Conservation (phyloP, 2,888 invertebrate genomes). For the Calliopum simillimum region DNA sequence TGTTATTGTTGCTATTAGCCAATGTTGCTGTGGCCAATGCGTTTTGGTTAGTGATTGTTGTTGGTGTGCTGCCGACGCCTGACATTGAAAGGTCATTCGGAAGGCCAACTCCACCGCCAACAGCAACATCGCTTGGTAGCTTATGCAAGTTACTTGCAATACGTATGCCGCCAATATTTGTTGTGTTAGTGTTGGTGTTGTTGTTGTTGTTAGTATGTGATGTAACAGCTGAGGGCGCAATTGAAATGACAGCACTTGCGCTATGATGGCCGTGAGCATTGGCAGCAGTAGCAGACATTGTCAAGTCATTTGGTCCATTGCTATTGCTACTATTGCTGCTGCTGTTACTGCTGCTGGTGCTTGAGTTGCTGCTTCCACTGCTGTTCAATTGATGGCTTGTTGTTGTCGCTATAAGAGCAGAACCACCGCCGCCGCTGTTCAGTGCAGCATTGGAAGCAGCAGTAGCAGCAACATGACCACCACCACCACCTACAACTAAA, state of each 20-base stretch:
- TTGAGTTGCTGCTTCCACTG: slow-evolving; percentile 48
- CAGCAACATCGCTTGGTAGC: slow-evolving; percentile 53
- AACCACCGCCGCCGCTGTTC: slow-evolving; percentile 5
- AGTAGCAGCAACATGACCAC: slow-evolving; percentile 41
- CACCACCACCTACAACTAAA: slow-evolving; percentile 36
- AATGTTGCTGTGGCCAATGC: slow-evolving; percentile 42
- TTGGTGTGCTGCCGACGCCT: slow-evolving; percentile 7
- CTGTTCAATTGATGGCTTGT: slow-evolving; percentile 47
- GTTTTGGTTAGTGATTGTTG: slow-evolving; percentile 33
- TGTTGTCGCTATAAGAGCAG: slow-evolving; percentile 48
- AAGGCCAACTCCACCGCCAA: slow-evolving; percentile 34
- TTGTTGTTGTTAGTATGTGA: slow-evolving; percentile 43
- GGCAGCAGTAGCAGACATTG: slow-evolving; percentile 50
- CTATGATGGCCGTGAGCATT: background rate
- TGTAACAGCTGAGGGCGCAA: slow-evolving; percentile 44
- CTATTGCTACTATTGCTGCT: slow-evolving; percentile 45
- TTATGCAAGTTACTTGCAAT: slow-evolving; percentile 65
- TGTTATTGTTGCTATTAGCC: slow-evolving; percentile 32
- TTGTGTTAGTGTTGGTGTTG: slow-evolving; percentile 40
- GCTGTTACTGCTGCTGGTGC: slow-evolving; percentile 48
- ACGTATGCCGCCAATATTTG: slow-evolving; percentile 59
- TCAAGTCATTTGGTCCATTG: slow-evolving; percentile 60
- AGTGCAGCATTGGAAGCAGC: slow-evolving; percentile 11
- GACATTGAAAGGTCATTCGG: slow-evolving; percentile 32
- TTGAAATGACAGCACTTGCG: slow-evolving; percentile 44